Conservation (phyloP, 1,140 invertebrate genomes). For the Yoshiicerus persimilis region DNA sequence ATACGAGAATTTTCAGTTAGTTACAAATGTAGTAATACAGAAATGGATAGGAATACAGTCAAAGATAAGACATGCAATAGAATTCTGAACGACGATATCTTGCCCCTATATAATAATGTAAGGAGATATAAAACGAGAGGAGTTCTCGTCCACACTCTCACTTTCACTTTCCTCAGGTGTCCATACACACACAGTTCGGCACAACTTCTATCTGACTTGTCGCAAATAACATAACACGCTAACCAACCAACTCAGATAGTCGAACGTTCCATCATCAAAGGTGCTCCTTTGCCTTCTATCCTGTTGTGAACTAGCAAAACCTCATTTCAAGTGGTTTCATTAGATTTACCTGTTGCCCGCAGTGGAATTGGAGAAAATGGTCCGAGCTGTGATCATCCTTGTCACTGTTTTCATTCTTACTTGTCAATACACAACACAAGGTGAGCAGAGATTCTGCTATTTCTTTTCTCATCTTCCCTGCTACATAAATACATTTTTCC, state of each 20-base stretch:
- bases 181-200: neutral
- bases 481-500: no score
- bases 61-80: neutral
- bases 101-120: slow-evolving; percentile 20
- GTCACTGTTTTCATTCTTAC: slow-evolving; percentile 8
- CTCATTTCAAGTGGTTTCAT: neutral
- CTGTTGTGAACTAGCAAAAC: neutral
- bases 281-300: neutral
- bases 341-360: neutral
- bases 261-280: neutral
- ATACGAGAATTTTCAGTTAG: neutral
- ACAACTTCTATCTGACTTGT: neutral
- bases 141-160: slow-evolving; percentile 9
- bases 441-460: neutral
- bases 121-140: slow-evolving; percentile 22
- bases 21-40: neutral
- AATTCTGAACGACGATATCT: neutral
- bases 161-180: slow-evolving; percentile 16
- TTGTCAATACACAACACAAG: neutral
- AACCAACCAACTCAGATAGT: neutral
- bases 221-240: neutral
- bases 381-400: slow-evolving; percentile 3
- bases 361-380: slow-evolving; percentile 12
- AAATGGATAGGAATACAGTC: neutral
- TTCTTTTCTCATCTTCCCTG: neutral